Evolutionary conservation across 2,888 invertebrate genomes (phyloP).

Genomic region (Lacanobia oleracea): DNA sequence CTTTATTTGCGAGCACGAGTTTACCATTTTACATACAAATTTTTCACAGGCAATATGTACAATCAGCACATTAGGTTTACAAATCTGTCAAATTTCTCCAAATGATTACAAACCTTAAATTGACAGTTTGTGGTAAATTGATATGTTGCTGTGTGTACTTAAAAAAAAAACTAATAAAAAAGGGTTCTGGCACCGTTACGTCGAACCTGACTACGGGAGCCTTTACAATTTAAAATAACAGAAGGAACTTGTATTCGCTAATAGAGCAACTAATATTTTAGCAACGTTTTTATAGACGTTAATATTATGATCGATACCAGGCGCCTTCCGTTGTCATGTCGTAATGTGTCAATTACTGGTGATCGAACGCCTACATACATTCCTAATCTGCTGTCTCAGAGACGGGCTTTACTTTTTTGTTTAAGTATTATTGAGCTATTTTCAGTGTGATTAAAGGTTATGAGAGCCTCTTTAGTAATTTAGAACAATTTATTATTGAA

Average conservation of each 20-base stretch:
- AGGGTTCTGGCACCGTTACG: too few species aligned
- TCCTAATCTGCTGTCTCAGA: slow-evolving; percentile 18
- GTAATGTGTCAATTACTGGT: slow-evolving; percentile 57
- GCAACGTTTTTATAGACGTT: slow-evolving; percentile 16
- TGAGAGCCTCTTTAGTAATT: not conserved
- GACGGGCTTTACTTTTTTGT: slow-evolving; percentile 17
- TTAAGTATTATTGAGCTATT: slow-evolving; percentile 22
- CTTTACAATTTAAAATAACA: not conserved
- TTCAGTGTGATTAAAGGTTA: slow-evolving; percentile 8
- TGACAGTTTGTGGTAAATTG: too few species aligned
- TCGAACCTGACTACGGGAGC: too few species aligned
- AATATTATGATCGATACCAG: slow-evolving; percentile 44
- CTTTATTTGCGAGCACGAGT: too few species aligned
- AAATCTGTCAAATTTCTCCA: too few species aligned
- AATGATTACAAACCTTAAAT: too few species aligned
- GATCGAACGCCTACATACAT: slow-evolving; percentile 49
- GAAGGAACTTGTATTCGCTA: slow-evolving; percentile 30
- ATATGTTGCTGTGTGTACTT: too few species aligned
- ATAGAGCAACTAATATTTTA: slow-evolving; percentile 24
- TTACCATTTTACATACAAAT: too few species aligned
- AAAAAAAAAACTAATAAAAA: too few species aligned
- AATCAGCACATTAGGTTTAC: too few species aligned
- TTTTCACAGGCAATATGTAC: too few species aligned
- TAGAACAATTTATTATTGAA: not conserved
- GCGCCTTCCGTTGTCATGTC: slow-evolving; percentile 45